Percentiles rank a stretch among this genome's conserved stretches.
Conservation (phyloP, 2,113 vertebrate species). For the Oryzias javanicus region DNA sequence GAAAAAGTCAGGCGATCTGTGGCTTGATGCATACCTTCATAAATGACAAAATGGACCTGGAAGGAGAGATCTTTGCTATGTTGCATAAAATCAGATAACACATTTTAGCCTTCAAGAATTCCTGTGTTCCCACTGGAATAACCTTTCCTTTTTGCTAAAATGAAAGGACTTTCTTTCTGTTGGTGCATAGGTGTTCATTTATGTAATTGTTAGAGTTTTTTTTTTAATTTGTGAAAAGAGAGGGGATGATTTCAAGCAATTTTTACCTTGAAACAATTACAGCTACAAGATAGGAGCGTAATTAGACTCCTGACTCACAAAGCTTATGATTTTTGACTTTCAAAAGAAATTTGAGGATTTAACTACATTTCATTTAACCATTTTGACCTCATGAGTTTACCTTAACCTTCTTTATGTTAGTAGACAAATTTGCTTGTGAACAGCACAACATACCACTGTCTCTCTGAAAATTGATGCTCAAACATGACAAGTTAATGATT, state of each 20-base stretch:
- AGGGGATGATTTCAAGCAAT: conserved; percentile 14
- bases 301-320: too few relatives aligned
- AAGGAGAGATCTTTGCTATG: neutral
- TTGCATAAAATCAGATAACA: neutral
- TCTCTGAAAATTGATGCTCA: too few relatives aligned
- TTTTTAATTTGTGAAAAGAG: conserved; percentile 10
- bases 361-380: too few relatives aligned
- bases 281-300: conserved; percentile 1
- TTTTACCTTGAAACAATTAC: conserved; percentile 13
- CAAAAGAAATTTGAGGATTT: too few relatives aligned
- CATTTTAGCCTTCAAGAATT: conserved; percentile 23
- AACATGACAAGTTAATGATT: too few relatives aligned
- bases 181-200: conserved; percentile 9
- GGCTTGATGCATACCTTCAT: conserved; percentile 95
- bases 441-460: too few relatives aligned
- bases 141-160: conserved; percentile 18
- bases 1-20: conserved; percentile 83
- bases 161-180: conserved; percentile 2
- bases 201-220: conserved; percentile 9
- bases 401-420: too few relatives aligned
- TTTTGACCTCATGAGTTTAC: too few relatives aligned
- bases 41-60: conserved; percentile 76
- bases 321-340: too few relatives aligned
- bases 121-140: conserved; percentile 6
- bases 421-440: too few relatives aligned